Evolutionary conservation across 2,797 vertebrate genomes (phyloP).

Genomic region (Gephyroberyx darwinii): DNA sequence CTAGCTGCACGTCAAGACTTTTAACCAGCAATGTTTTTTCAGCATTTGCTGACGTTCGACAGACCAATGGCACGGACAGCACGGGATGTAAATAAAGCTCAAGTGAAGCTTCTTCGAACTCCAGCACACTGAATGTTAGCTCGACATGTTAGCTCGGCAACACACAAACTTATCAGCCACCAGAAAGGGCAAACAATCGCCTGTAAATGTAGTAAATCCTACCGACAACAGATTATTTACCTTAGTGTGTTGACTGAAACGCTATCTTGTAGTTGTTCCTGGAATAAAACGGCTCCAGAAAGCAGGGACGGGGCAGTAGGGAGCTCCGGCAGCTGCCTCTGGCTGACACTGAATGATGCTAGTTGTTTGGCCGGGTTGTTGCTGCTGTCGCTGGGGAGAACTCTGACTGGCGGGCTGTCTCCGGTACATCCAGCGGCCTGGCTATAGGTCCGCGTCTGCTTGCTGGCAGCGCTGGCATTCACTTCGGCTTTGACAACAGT

Average conservation of each 20-base stretch:
- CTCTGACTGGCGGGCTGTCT: neutral
- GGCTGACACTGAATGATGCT: slow-evolving; percentile 57
- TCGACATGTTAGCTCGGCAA: slow-evolving; percentile 16
- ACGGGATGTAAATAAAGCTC: neutral
- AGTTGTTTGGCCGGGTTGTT: slow-evolving; percentile 39
- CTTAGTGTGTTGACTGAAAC: neutral
- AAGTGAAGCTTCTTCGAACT: slow-evolving; percentile 34
- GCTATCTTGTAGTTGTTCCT: slow-evolving; percentile 12
- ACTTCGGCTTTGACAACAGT: neutral
- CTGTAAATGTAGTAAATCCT: neutral
- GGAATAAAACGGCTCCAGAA: slow-evolving; percentile 16
- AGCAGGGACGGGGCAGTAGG: slow-evolving; percentile 2
- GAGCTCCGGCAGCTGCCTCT: slow-evolving; percentile 46
- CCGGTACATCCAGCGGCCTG: neutral
- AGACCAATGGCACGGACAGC: too few species aligned
- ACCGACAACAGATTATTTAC: neutral
- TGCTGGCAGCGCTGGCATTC: neutral
- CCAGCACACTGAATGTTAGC: slow-evolving; percentile 32
- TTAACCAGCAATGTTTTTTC: too few species aligned
- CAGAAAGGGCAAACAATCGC: neutral
- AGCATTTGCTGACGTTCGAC: too few species aligned
- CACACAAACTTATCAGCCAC: slow-evolving; percentile 3
- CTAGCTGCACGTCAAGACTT: too few species aligned
- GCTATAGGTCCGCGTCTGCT: neutral
- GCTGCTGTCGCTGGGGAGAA: neutral